Evolutionary conservation across 2,113 vertebrate species (phyloP).

Genomic region (Nannobrachium achirus): DNA sequence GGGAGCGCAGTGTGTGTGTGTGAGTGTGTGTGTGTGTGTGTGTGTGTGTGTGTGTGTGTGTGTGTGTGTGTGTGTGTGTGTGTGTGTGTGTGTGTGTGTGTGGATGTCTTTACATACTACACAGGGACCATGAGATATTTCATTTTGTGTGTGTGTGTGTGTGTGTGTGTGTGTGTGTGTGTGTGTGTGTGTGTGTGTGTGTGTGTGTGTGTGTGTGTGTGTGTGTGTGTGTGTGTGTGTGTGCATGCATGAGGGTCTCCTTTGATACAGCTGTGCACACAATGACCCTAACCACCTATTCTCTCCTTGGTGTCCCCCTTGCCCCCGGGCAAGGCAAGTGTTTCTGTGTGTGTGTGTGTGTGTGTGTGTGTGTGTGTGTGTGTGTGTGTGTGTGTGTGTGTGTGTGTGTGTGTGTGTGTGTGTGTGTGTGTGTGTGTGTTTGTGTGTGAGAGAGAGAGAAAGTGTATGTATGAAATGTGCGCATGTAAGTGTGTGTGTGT

Average conservation of each 20-base stretch:
- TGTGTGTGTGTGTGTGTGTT: conserved; percentile 9
- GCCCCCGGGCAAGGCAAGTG: conserved; percentile 81
- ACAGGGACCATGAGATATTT: not conserved
- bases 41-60: not conserved
- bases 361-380: not conserved
- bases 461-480: not conserved
- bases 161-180: not conserved
- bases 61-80: not conserved
- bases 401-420: conserved; percentile 2
- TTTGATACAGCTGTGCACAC: conserved; percentile 74
- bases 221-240: conserved; percentile 5
- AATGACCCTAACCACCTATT: conserved; percentile 87
- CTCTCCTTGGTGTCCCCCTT: conserved; percentile 83
- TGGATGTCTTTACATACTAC: not conserved
- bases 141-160: not conserved
- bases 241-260: conserved; percentile 6
- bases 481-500: conserved; percentile 12
- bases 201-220: not conserved
- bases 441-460: not conserved
- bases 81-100: not conserved
- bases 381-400: not conserved
- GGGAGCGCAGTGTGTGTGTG: not conserved
- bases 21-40: not conserved
- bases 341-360: not conserved
- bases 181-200: not conserved